Conservation (phyloP, 1,140 invertebrate species). For the Andrena cerasifolii region DNA sequence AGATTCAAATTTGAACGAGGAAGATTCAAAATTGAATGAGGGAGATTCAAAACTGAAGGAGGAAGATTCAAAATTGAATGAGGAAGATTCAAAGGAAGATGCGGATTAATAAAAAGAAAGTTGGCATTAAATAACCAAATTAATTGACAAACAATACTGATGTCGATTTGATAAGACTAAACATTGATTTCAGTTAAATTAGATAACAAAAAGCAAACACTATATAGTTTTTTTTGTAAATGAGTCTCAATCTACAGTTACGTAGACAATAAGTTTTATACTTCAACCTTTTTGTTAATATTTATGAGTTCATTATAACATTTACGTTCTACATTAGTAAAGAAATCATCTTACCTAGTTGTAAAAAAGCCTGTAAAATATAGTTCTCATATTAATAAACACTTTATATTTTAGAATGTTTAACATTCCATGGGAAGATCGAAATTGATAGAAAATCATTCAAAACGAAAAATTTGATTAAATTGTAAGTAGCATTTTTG, state of each 20-base stretch:
- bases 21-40: too few relatives aligned
- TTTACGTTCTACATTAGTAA: neutral
- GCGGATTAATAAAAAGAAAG: neutral
- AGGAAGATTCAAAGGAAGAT: too few relatives aligned
- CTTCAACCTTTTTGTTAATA: neutral
- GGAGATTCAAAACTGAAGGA: too few relatives aligned
- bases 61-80: too few relatives aligned
- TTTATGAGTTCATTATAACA: neutral
- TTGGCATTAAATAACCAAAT: neutral
- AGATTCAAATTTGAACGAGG: too few relatives aligned
- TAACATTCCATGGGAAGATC: neutral
- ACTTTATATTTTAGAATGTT: neutral
- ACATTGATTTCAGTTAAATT: neutral
- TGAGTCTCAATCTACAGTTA: neutral
- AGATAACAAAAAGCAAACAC: neutral
- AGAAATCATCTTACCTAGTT: neutral
- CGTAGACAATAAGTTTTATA: neutral
- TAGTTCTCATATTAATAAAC: neutral
- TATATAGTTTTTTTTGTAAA: neutral
- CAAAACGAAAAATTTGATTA: neutral
- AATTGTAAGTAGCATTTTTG: neutral
- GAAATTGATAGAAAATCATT: neutral
- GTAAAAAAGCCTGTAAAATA: slow-evolving; percentile 1
- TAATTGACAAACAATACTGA: neutral
- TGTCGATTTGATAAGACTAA: neutral